phyloP scores from a whole-genome alignment of 2,113 vertebrate species.

The Hemiscyllium ocellatum region DNA sequence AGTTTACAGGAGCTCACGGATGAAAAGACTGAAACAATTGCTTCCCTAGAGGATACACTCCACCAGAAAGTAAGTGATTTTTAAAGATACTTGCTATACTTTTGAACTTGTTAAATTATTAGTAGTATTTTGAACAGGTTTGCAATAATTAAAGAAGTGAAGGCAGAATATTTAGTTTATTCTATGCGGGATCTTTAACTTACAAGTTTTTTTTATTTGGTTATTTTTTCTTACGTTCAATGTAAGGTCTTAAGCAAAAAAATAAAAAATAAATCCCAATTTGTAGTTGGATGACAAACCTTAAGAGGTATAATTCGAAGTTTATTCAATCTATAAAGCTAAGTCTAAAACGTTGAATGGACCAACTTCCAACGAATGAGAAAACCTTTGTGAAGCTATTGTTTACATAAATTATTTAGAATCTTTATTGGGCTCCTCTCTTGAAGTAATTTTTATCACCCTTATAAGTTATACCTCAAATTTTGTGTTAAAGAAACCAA shows the following conservation, averaged over 20 bases:
- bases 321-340: neutral
- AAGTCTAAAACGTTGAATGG: neutral
- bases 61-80: constrained; percentile 44
- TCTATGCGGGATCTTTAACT: neutral
- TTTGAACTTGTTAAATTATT: neutral
- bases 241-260: too few species aligned
- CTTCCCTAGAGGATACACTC: constrained; percentile 56
- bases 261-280: too few species aligned
- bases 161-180: neutral
- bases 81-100: neutral
- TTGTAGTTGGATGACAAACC: neutral
- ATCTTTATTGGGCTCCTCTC: neutral
- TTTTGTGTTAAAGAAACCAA: neutral
- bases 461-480: neutral
- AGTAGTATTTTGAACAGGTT: neutral
- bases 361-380: neutral
- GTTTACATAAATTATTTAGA: neutral
- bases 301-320: neutral
- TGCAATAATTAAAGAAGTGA: neutral
- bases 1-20: constrained; percentile 60
- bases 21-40: constrained; percentile 58
- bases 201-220: neutral
- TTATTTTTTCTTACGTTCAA: too few species aligned
- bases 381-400: neutral
- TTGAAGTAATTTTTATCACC: neutral